A percentile compares a stretch with the other conserved stretches of the same genome.
Conservation (phyloP, 2,797 vertebrate species). For the Mormyrops boulengeri region DNA sequence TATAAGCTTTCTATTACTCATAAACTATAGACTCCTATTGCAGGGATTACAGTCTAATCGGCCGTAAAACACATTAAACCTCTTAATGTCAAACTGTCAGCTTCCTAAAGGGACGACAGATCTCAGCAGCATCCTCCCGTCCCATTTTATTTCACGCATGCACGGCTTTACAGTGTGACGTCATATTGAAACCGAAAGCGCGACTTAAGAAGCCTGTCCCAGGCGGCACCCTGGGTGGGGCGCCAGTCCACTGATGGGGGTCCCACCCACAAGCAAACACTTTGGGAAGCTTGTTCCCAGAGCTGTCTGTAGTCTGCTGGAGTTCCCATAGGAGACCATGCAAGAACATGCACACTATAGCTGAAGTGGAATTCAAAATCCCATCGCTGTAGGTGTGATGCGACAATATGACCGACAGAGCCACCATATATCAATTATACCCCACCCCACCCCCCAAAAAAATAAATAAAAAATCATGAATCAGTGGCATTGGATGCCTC, state of each 20-base stretch:
- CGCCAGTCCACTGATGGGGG: background rate
- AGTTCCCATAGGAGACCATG: background rate
- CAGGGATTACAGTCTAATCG: constrained; percentile 3
- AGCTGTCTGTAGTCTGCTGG: background rate
- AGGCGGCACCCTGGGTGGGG: background rate
- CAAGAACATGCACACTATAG: background rate
- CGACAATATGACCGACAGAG: background rate
- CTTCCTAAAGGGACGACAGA: background rate
- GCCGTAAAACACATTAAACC: background rate
- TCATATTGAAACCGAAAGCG: background rate
- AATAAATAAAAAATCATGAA: background rate
- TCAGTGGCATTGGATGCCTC: background rate
- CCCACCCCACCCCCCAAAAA: background rate
- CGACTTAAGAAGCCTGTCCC: background rate
- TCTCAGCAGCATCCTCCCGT: background rate
- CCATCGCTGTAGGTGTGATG: background rate
- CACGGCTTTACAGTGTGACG: background rate
- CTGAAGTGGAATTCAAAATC: background rate
- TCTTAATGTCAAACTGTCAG: constrained; percentile 5
- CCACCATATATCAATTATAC: background rate
- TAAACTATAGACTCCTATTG: background rate
- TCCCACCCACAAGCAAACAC: background rate
- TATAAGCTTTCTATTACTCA: background rate
- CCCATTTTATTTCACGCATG: background rate
- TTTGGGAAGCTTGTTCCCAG: background rate